These are phyloP conservation scores for Balanococcus diminutus DNA, from an alignment of 2,888 invertebrate species.

Conservation along the genomic window DNA sequence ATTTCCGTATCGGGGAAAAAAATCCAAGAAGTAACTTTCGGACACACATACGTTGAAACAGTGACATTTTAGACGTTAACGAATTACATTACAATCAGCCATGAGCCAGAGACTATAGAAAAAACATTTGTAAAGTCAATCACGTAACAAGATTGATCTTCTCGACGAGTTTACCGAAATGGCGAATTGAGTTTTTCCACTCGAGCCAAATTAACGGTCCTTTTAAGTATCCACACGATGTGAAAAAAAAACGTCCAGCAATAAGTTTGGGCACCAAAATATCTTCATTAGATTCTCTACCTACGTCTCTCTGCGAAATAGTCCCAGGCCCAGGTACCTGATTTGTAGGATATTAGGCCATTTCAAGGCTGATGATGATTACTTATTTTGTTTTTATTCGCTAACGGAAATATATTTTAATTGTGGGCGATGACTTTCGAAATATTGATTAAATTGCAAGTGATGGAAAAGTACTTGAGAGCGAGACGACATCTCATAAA, in stretches of 20 bases:
- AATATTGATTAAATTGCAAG: neutral
- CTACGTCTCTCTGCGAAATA: neutral
- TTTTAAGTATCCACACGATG: neutral
- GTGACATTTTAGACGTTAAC: neutral
- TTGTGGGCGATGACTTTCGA: neutral
- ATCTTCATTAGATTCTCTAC: neutral
- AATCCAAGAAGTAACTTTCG: neutral
- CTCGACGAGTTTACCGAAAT: neutral
- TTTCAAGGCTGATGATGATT: neutral
- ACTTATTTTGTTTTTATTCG: neutral
- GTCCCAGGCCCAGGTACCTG: neutral
- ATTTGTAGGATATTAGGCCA: neutral
- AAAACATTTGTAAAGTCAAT: conserved; percentile 8
- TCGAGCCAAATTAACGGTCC: neutral
- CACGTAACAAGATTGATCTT: conserved; percentile 5
- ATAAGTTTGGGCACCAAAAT: neutral
- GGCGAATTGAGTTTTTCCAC: no score
- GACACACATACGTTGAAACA: neutral
- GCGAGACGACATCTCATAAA: no score
- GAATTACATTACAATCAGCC: conserved; percentile 13
- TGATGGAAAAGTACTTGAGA: neutral
- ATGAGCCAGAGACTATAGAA: neutral
- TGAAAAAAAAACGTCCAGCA: neutral
- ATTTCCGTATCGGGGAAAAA: neutral
- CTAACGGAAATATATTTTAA: neutral